A percentile compares a stretch with the other conserved stretches of the same genome.
Conservation (phyloP, 2,888 invertebrate genomes). For the Erebia epiphron region DNA sequence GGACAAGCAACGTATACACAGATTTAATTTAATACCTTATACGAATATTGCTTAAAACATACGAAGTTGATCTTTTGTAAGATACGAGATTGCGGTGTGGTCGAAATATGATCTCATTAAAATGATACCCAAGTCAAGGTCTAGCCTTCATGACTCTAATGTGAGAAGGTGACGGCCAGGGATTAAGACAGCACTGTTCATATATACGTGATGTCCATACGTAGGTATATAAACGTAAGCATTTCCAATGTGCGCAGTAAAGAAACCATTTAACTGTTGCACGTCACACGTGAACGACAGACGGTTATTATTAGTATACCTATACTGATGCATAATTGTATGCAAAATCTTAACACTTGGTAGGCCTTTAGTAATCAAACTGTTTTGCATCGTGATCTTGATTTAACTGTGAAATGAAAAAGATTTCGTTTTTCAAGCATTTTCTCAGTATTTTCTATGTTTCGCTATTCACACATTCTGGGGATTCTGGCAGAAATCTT, state of each 20-base stretch:
- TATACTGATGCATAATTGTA: too few species aligned
- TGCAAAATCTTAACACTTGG: constrained; percentile 10
- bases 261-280: constrained; percentile 56
- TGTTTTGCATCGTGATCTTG: too few species aligned
- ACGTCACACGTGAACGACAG: constrained; percentile 21
- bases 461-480: too few species aligned
- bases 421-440: too few species aligned
- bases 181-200: constrained; percentile 65
- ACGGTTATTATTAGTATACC: background rate
- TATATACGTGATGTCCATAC: constrained; percentile 29
- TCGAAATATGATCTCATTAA: constrained; percentile 33
- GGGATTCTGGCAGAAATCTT: too few species aligned
- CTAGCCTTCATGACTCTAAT: constrained; percentile 33
- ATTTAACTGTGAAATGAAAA: too few species aligned
- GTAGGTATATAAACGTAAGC: background rate
- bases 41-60: background rate
- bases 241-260: constrained; percentile 44
- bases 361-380: background rate
- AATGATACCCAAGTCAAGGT: constrained; percentile 37
- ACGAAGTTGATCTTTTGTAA: constrained; percentile 19
- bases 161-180: constrained; percentile 49
- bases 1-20: background rate
- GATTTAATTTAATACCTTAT: background rate
- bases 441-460: too few species aligned
- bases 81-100: constrained; percentile 24